Conservation (phyloP, 2,797 vertebrate genomes). For the Enteromius paludinosus region DNA sequence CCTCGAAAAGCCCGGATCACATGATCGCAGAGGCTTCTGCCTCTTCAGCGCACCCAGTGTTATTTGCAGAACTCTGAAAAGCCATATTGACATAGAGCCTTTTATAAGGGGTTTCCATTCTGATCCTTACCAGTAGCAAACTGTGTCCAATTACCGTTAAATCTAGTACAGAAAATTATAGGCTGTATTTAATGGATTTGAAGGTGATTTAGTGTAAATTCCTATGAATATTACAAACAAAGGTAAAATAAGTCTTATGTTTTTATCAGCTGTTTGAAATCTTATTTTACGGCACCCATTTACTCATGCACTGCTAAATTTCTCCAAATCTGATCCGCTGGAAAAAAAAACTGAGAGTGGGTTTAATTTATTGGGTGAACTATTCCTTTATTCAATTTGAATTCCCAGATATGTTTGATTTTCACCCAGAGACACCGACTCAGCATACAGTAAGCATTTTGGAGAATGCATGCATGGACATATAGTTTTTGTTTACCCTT, state of each 20-base stretch:
- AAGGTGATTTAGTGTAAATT: background rate
- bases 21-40: constrained; percentile 37
- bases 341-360: background rate
- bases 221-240: background rate
- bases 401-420: background rate
- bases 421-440: background rate
- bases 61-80: constrained; percentile 19
- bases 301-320: background rate
- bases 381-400: background rate
- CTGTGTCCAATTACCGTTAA: background rate
- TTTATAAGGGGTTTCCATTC: constrained; percentile 41
- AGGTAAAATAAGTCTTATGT: background rate
- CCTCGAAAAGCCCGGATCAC: constrained; percentile 42
- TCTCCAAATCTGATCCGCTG: background rate
- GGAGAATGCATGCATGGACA: background rate
- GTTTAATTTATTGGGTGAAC: background rate
- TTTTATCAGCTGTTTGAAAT: background rate
- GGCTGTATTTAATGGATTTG: background rate
- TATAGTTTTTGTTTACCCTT: background rate
- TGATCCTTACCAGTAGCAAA: constrained; percentile 18
- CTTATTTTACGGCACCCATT: background rate
- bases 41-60: constrained; percentile 49
- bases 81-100: constrained; percentile 31
- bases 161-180: background rate
- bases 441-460: background rate